Evolutionary conservation across 2,888 invertebrate species (phyloP), one percentile per base, ranked within the genome.

Genomic region (Yponomeuta evonymella): DNA sequence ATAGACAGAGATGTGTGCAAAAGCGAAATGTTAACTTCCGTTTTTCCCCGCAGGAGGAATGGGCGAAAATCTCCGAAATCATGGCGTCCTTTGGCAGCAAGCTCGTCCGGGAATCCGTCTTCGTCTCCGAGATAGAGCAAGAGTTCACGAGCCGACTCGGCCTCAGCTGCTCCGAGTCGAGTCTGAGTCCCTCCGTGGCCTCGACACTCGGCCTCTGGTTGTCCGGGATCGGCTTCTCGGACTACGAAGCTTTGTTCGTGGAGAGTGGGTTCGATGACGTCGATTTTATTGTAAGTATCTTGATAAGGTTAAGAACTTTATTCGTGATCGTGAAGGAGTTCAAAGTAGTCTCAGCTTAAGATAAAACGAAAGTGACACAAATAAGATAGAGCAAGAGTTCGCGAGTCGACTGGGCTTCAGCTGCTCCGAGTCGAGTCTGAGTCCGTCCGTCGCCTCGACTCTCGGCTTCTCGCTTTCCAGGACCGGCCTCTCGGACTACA

Each of bases 51-150:
- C 95, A 97, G 89, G 97, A 98, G 89, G 98, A 98, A 91, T 98
- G 98, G 97, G 97, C 97, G 36, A 97, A 98, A 90, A 98, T 98
- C 79, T 97, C 97, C 69, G 97, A 98, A 89, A 98, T 98, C 79
- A 97, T 98, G 96, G 97, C 97, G 66, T 97, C 97, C 1, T 97
- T 98, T 82, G 98, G 98, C 73, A 96, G 96, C 75, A 96, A 96
- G 72, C 94, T 97, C 58, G 95, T 96, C 15, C 87, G 95, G 30
- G 96, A 96, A 82, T 96, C 95, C 0, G 95, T 96, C 29, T 96
- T 96, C 85, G 96, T 96, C 68, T 95, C 95, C 5, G 96, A 96
- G 79, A 86, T 96, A 73, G 96, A 96, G 81, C 95, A 95, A 79
- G 96, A 96, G 88, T 96, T 96, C 82, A 96, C 96, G 74, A 94